Conservation (phyloP, 2,113 vertebrate species). For the Pitta sordida region DNA sequence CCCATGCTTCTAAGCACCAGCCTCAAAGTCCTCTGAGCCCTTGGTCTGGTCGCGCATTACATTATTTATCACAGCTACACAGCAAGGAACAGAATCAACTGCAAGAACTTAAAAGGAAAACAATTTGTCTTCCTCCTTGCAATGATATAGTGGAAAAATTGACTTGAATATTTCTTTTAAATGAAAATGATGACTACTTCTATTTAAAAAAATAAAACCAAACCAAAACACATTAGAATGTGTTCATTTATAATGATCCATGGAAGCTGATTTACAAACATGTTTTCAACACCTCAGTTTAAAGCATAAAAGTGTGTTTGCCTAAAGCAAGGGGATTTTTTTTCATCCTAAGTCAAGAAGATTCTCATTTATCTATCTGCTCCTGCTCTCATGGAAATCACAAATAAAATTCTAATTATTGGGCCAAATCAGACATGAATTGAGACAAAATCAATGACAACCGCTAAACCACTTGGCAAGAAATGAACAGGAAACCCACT, state of each 20-base stretch:
- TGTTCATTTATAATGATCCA: neutral
- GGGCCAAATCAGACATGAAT: neutral
- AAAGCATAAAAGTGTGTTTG: neutral
- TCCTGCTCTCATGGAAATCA: neutral
- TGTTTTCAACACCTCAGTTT: neutral
- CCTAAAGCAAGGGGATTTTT: neutral
- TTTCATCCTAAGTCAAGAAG: neutral
- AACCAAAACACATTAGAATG: accelerated
- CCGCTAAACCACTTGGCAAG: neutral
- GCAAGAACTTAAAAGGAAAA: neutral
- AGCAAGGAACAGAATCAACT: neutral
- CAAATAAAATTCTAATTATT: neutral
- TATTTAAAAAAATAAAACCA: neutral
- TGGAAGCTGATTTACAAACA: neutral
- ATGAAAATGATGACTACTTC: neutral
- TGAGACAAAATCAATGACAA: neutral
- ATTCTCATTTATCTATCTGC: neutral
- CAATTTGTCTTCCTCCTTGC: neutral
- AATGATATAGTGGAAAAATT: neutral
- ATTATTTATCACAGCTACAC: neutral
- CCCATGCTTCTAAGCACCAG: neutral
- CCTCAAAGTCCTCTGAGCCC: neutral
- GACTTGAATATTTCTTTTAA: neutral
- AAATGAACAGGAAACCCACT: neutral
- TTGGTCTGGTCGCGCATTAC: neutral